phyloP scores from a whole-genome alignment of 1,140 invertebrate genomes.

The Lasioglossum baleicum region DNA sequence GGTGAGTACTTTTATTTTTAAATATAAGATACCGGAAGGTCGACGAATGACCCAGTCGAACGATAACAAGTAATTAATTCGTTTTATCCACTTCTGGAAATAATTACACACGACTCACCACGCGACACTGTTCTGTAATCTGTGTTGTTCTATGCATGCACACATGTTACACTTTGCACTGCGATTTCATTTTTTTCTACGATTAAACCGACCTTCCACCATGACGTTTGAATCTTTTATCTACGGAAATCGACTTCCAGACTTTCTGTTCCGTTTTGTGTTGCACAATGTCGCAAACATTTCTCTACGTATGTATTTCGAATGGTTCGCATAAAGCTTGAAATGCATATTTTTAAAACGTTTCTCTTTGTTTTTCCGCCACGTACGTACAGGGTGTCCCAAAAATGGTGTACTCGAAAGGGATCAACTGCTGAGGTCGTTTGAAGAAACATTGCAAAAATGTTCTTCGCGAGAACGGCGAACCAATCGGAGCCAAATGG shows the following conservation, averaged over 20 bases:
- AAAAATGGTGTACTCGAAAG: no score
- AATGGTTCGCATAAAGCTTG: neutral
- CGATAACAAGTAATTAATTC: no score
- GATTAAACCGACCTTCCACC: no score
- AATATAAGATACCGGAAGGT: no score
- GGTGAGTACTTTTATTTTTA: neutral
- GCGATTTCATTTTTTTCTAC: neutral
- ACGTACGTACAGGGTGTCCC: no score
- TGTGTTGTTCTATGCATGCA: conserved; percentile 1
- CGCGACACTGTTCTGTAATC: neutral
- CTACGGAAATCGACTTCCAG: neutral
- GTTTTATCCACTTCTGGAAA: no score
- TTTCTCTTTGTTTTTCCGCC: neutral
- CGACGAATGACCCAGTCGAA: neutral
- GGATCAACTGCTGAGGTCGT: no score
- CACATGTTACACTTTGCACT: neutral
- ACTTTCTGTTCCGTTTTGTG: neutral
- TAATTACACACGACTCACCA: neutral
- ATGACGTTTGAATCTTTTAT: neutral
- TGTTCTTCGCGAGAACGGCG: no score
- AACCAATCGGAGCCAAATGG: no score
- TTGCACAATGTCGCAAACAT: neutral
- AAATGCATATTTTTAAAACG: neutral
- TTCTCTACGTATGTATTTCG: neutral
- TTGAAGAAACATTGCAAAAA: no score